phyloP scores from a whole-genome alignment of 1,140 invertebrate genomes.

The Melitaea cinxia region DNA sequence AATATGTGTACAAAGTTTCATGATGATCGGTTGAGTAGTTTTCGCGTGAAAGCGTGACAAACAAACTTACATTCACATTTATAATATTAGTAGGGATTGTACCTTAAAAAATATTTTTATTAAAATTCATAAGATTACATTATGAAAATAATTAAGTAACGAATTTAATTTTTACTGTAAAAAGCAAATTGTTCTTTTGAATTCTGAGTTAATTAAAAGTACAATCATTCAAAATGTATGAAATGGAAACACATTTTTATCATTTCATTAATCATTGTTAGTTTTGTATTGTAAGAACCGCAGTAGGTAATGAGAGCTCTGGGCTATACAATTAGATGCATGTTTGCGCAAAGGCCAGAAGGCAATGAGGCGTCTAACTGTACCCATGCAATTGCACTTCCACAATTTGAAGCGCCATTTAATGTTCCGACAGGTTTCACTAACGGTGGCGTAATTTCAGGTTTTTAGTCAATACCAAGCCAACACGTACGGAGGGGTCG shows the following conservation, averaged over 20 bases:
- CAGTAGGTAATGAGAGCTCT: conserved; percentile 23
- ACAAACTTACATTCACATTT: too few relatives aligned
- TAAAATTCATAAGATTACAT: too few relatives aligned
- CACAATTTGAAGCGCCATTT: conserved; percentile 35
- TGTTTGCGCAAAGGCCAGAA: conserved; percentile 21
- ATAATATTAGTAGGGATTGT: too few relatives aligned
- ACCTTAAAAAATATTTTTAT: too few relatives aligned
- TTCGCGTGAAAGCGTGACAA: too few relatives aligned
- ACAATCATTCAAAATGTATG: too few relatives aligned
- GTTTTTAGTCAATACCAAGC: conserved; percentile 42
- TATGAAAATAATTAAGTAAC: too few relatives aligned
- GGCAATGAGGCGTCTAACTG: conserved; percentile 33
- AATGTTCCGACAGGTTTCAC: conserved; percentile 37
- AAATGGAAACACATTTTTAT: background rate
- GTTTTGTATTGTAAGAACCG: conserved; percentile 13
- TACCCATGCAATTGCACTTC: conserved; percentile 34
- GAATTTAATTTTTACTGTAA: too few relatives aligned
- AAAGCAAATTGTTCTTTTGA: too few relatives aligned
- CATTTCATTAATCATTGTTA: background rate
- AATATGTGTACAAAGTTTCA: too few relatives aligned
- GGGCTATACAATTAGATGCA: conserved; percentile 33
- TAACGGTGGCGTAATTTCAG: conserved; percentile 36
- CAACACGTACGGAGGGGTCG: conserved; percentile 19
- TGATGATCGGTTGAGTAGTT: too few relatives aligned
- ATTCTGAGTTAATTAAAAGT: too few relatives aligned